Evolutionary conservation across 2,797 vertebrate species (phyloP), one percentile per base, ranked within the genome.

Genomic region (Holocentrus rufus): DNA sequence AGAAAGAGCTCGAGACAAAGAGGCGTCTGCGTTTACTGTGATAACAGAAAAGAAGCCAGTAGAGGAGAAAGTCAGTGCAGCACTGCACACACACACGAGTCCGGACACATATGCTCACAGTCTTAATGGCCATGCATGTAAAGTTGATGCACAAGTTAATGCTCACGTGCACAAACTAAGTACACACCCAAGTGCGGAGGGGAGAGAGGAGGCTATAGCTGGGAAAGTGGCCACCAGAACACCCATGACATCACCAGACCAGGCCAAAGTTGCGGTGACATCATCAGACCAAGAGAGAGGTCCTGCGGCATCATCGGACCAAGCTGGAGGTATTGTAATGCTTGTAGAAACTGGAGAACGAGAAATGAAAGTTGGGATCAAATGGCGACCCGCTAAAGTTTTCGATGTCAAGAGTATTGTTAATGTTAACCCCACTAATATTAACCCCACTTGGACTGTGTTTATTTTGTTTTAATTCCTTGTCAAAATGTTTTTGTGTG

Each of bases 1-100:
- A 52, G 64, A 63, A 10, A 17, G 13, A 7, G 23, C 31, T 15
- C 5, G 47, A 10, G 2, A 60, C 11, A 7, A 70, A 22, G 62
- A 18, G 9, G 64, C 65, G 23, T 39, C 46, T 36, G 27, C 14
- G 52, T 91, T 86, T 77, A 83, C 90, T 31, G 3, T 72, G 4
- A 87, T 89, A 72, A 69, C 85, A 0, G 82, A 90, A 22, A 84
- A 79, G 42, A 82, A 78, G 56, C 3, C 22, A 13, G 1, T 57
- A 0, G 75, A 82, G 22, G 58, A 8, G 0, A 50, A 81, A 74
- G 49, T 74, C 4, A 27, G 15, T 58, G 46, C 39, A 72, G 55
- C 64, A 31, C 36, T n/a, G 0, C 44, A 70, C 22, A 30, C 69
- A 60, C 5, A 22, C 27, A 30, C 25, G 44, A 42, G 0, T 66